Evolutionary conservation across 2,797 vertebrate genomes (phyloP).

Genomic region (Aselliscus stoliczkanus): DNA sequence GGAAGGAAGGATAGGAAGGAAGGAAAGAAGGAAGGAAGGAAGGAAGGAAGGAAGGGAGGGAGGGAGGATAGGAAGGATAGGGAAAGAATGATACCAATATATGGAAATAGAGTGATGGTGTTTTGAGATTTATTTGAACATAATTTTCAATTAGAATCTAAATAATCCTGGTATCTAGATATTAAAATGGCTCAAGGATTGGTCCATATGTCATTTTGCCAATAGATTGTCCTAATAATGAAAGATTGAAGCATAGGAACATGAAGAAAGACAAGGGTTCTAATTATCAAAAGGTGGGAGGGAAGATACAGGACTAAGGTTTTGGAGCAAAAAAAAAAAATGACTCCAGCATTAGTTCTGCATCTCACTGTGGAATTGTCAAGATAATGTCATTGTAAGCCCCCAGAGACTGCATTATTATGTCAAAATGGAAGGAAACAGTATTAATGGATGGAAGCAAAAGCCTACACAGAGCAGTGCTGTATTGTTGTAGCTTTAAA

Average conservation of each 20-base stretch:
- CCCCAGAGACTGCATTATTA: conserved; percentile 53
- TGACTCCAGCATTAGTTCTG: conserved; percentile 7
- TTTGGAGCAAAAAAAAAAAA: background rate
- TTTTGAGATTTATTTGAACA: background rate
- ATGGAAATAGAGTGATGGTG: background rate
- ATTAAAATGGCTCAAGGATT: conserved; percentile 9
- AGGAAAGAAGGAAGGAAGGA: background rate
- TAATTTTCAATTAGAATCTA: background rate
- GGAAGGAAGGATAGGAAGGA: background rate
- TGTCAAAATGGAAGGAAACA: conserved; percentile 53
- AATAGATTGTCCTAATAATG: background rate
- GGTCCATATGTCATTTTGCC: background rate
- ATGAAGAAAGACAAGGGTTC: background rate
- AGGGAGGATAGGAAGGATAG: no score
- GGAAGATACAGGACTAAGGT: background rate
- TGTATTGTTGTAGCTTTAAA: conserved; percentile 13
- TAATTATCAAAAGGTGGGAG: background rate
- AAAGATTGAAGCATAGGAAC: background rate
- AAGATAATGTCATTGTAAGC: conserved; percentile 57
- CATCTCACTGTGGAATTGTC: background rate
- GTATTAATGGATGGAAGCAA: conserved; percentile 47
- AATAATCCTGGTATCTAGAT: background rate
- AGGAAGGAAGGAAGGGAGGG: rapidly evolving
- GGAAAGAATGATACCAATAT: background rate
- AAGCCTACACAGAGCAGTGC: background rate